A percentile compares a stretch with the other conserved stretches of the same genome.
Conservation (phyloP, 2,113 vertebrate genomes). For the Scophthalmus maximus region DNA sequence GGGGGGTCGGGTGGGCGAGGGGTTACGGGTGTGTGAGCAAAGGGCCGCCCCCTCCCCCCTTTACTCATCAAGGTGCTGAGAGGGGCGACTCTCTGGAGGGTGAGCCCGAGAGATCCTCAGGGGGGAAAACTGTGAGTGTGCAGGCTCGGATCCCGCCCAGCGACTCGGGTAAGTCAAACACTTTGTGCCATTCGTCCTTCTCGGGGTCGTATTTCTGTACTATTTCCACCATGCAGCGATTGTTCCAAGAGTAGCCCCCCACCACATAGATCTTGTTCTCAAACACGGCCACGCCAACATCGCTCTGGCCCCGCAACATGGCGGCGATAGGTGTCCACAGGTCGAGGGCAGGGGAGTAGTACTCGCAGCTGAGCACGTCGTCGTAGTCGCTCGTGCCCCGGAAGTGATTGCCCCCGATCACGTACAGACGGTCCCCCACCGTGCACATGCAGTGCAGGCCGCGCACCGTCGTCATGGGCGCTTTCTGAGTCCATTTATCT, state of each 20-base stretch:
- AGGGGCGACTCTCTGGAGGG: conserved; percentile 96
- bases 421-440: conserved; percentile 96
- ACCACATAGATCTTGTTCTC: conserved; percentile 99
- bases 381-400: conserved; percentile 98
- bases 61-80: conserved; percentile 90
- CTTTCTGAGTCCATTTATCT: conserved; percentile 98
- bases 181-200: conserved; percentile 99
- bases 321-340: conserved; percentile 97
- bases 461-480: conserved; percentile 97
- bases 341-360: conserved; percentile 96
- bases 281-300: conserved; percentile 97
- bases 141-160: conserved; percentile 98
- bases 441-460: conserved; percentile 99
- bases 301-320: conserved; percentile 98
- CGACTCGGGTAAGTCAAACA: conserved; percentile 98
- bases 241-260: conserved; percentile 99
- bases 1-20: conserved; percentile 16
- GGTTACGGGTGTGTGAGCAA: conserved; percentile 64
- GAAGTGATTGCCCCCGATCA: conserved; percentile 99
- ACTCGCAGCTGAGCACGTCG: conserved; percentile 98
- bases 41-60: conserved; percentile 68
- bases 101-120: conserved; percentile 93
- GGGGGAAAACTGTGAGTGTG: conserved; percentile 97
- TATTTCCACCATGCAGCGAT: conserved; percentile 99
- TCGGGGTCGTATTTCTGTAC: conserved; percentile 99